These are phyloP conservation scores for Pristionchus arcanus DNA, from an alignment of 2,888 invertebrate species.

Conservation along the genomic window DNA sequence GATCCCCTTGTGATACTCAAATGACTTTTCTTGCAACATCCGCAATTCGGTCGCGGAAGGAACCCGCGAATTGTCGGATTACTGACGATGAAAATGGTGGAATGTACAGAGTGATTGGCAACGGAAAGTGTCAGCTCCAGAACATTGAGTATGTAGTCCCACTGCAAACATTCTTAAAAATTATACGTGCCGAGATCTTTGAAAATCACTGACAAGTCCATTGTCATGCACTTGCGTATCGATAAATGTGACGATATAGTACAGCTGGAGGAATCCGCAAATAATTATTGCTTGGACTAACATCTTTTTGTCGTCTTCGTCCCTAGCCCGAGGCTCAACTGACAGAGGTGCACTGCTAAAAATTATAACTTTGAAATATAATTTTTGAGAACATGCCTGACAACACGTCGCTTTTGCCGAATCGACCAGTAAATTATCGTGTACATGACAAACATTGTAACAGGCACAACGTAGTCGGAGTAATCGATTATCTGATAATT, in stretches of 20 bases:
- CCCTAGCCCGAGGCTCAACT: neutral
- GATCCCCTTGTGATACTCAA: neutral
- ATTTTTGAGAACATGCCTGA: neutral
- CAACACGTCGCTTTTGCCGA: neutral
- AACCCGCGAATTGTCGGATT: constrained; percentile 3
- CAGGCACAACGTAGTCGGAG: neutral
- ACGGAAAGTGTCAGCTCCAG: neutral
- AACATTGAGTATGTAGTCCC: neutral
- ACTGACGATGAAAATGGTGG: neutral
- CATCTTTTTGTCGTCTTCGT: neutral
- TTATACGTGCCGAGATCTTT: neutral
- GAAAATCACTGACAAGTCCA: neutral
- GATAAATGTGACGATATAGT: neutral
- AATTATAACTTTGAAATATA: neutral
- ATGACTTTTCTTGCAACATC: neutral
- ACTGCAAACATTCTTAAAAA: neutral
- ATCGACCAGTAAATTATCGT: neutral
- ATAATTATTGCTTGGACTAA: neutral
- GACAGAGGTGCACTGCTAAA: neutral
- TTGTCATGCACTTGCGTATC: neutral
- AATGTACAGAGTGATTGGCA: neutral
- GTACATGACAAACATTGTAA: neutral
- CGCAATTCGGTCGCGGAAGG: neutral
- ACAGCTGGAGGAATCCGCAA: neutral
- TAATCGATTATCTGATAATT: neutral